Evolutionary conservation across 2,888 invertebrate species (phyloP).

Genomic region (Tetanocera ferruginea): DNA sequence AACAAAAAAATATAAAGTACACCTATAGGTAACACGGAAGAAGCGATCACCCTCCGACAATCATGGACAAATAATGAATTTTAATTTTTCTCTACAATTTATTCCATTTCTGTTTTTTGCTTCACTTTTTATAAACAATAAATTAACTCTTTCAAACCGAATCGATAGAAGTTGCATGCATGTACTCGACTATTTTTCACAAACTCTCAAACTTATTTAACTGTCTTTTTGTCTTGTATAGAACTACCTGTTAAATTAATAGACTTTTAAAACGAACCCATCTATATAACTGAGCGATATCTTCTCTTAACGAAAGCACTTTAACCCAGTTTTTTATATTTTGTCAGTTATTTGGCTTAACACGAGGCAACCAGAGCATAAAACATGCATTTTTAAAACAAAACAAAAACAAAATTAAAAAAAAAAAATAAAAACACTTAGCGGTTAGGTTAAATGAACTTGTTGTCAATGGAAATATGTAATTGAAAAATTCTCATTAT

Average conservation of each 20-base stretch:
- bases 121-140: background rate
- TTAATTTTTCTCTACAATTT: background rate
- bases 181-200: background rate
- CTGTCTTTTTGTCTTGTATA: background rate
- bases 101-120: background rate
- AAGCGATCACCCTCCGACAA: constrained; percentile 47
- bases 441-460: no score
- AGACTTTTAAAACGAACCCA: background rate
- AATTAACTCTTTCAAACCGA: background rate
- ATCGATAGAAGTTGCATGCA: background rate
- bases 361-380: no score
- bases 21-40: constrained; percentile 13
- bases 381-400: no score
- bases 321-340: no score
- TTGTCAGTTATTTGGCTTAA: no score
- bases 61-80: constrained; percentile 41
- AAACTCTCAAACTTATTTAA: background rate
- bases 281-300: no score
- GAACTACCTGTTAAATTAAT: background rate
- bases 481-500: no score
- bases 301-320: no score
- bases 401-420: no score
- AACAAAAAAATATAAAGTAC: background rate
- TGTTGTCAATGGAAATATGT: no score
- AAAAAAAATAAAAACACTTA: no score